Percentiles rank a stretch among this genome's conserved stretches.
phyloP scores from a whole-genome alignment of 2,113 vertebrate genomes.

The Scytalopus superciliaris region DNA sequence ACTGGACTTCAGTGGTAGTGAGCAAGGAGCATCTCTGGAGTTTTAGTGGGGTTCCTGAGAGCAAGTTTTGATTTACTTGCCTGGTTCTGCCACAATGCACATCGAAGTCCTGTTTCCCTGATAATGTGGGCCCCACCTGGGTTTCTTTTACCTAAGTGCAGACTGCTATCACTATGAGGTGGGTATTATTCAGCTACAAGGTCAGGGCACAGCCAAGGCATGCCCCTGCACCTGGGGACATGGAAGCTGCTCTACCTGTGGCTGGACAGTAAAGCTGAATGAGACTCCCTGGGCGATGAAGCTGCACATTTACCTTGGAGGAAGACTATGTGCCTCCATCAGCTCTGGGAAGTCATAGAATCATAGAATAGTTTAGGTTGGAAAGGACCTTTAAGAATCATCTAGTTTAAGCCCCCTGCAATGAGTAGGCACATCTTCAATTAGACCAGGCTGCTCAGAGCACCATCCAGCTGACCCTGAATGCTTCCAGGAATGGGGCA shows the following conservation, averaged over 20 bases:
- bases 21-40: not conserved
- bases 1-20: rapidly evolving
- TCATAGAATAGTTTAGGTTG: not conserved
- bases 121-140: not conserved
- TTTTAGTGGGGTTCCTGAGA: not conserved
- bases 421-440: not conserved
- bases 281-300: not conserved
- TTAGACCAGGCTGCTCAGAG: not conserved
- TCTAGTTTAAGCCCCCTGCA: not conserved
- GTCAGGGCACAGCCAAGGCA: no score
- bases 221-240: rapidly evolving
- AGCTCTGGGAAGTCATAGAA: not conserved
- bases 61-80: not conserved
- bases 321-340: not conserved
- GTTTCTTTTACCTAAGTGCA: not conserved
- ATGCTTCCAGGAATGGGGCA: not conserved
- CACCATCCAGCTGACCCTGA: not conserved
- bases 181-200: not conserved
- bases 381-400: not conserved
- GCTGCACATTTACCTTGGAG: not conserved
- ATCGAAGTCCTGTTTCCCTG: not conserved
- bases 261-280: not conserved
- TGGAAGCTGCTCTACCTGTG: not conserved
- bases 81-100: not conserved
- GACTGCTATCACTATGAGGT: not conserved